Conservation (phyloP, 1,140 invertebrate species). For the Calephelis virginiensis region DNA sequence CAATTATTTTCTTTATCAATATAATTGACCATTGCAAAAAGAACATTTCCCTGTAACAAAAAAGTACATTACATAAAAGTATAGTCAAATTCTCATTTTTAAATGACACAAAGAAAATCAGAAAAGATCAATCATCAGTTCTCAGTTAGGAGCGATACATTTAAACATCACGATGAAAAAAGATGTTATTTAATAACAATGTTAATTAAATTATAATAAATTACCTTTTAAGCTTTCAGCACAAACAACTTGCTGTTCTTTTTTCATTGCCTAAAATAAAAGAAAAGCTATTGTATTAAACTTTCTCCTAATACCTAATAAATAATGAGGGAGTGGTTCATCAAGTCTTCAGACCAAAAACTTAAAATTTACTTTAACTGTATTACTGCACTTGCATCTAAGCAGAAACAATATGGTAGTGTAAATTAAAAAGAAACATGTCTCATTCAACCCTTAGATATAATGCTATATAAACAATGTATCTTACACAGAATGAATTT, state of each 20-base stretch:
- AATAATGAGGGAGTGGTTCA: too few species aligned
- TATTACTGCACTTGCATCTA: too few species aligned
- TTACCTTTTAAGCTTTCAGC: background rate
- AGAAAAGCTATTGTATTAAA: too few species aligned
- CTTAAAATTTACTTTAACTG: too few species aligned
- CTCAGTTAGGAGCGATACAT: slow-evolving; percentile 34
- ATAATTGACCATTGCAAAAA: too few species aligned
- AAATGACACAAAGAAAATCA: slow-evolving; percentile 12
- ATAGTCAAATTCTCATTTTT: background rate
- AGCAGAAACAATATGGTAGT: background rate
- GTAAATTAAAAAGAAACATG: slow-evolving; percentile 28
- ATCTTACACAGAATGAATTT: slow-evolving; percentile 68
- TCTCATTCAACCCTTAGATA: slow-evolving; percentile 66
- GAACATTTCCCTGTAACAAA: background rate
- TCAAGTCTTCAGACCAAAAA: too few species aligned
- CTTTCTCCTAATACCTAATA: too few species aligned
- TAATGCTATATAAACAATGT: slow-evolving; percentile 44
- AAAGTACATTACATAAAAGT: background rate
- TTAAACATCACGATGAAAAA: slow-evolving; percentile 21
- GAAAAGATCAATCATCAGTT: slow-evolving; percentile 30
- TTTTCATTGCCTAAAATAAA: too few species aligned
- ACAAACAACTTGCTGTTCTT: too few species aligned
- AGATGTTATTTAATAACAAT: background rate
- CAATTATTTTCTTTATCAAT: too few species aligned
- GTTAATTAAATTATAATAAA: background rate